phyloP scores from a whole-genome alignment of 2,113 vertebrate species.

The zebrafish (Danio rerio) region GRCz12tu NC_133193.1:11629001-11629500 shows the following conservation, averaged over 20 bases:
- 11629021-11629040: slow-evolving; percentile 93
- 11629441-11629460: slow-evolving; percentile 78
- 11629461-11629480: slow-evolving; percentile 75
- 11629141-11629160: slow-evolving; percentile 91
- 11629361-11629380: slow-evolving; percentile 50
- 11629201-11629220: slow-evolving; percentile 98
- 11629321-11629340: slow-evolving; percentile 83
- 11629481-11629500: slow-evolving; percentile 59
- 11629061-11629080: slow-evolving; percentile 98
- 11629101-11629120: slow-evolving; percentile 91
- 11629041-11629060: slow-evolving; percentile 89
- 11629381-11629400: slow-evolving; percentile 46
- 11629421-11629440: slow-evolving; percentile 62
- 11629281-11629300: slow-evolving; percentile 90
- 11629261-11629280: slow-evolving; percentile 82
- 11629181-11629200: slow-evolving; percentile 95
- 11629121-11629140: slow-evolving; percentile 85
- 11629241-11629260: slow-evolving; percentile 94
- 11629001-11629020: slow-evolving; percentile 92
- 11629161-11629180: slow-evolving; percentile 89
- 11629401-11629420: slow-evolving; percentile 58
- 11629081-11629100: slow-evolving; percentile 95
- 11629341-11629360: slow-evolving; percentile 66
- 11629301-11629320: slow-evolving; percentile 85
- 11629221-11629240: slow-evolving; percentile 99